A percentile compares a stretch with the other conserved stretches of the same genome.
phyloP scores from a whole-genome alignment of 1,140 invertebrate genomes.

The Halictus rubicundus region DNA sequence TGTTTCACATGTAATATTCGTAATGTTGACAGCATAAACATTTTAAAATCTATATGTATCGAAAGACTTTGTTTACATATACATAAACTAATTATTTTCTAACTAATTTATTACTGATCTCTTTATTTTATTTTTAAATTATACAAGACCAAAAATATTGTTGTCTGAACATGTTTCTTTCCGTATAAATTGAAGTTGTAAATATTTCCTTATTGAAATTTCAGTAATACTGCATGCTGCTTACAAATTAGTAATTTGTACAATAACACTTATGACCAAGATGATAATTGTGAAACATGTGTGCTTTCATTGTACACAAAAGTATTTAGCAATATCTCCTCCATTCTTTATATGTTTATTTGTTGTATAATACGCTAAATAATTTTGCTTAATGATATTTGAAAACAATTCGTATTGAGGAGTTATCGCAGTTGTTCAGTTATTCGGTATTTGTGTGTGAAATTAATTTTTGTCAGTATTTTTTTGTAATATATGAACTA shows the following conservation, averaged over 20 bases:
- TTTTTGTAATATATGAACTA: constrained; percentile 57
- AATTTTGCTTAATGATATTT: constrained; percentile 47
- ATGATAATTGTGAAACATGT: constrained; percentile 56
- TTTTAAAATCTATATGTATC: constrained; percentile 5
- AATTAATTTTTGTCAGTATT: constrained; percentile 59
- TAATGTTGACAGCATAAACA: not conserved
- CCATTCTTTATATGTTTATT: constrained; percentile 47
- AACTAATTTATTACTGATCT: not conserved
- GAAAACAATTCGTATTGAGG: constrained; percentile 20
- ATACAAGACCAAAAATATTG: constrained; percentile 32
- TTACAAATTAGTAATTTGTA: constrained; percentile 63
- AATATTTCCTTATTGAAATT: constrained; percentile 54
- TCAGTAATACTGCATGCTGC: constrained; percentile 55
- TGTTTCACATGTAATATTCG: constrained; percentile 26
- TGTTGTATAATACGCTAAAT: constrained; percentile 23
- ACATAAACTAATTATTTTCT: not conserved
- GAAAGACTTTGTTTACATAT: constrained; percentile 3
- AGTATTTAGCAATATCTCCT: constrained; percentile 52
- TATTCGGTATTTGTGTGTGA: constrained; percentile 29
- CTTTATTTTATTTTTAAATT: not conserved
- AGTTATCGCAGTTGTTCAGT: constrained; percentile 35
- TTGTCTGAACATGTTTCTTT: constrained; percentile 52
- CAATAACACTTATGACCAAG: constrained; percentile 62
- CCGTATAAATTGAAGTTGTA: constrained; percentile 47
- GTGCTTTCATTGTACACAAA: constrained; percentile 55